These are phyloP conservation scores for Malurus alboscapulatus DNA, from an alignment of 2,113 vertebrate genomes.

Conservation along the genomic window DNA sequence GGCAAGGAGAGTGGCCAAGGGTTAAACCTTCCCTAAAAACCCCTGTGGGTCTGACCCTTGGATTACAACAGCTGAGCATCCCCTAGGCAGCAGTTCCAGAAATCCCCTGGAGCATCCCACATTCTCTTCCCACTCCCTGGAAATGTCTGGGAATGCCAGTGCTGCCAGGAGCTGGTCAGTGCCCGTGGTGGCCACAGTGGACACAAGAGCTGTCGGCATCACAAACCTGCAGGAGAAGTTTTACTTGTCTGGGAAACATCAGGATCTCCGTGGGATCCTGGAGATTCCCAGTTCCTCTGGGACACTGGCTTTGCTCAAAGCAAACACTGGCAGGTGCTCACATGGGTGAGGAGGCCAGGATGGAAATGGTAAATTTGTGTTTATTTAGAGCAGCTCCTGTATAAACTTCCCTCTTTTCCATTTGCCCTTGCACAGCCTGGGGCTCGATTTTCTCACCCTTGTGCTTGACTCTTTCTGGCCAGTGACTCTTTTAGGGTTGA, in stretches of 20 bases:
- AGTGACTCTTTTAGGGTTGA: not conserved
- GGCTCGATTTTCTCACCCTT: not conserved
- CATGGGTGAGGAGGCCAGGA: not conserved
- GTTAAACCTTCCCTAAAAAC: not conserved
- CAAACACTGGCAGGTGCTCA: not conserved
- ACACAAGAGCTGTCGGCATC: not conserved
- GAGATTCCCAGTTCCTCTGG: not conserved
- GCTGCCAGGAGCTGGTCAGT: not conserved
- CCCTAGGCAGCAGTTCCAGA: not conserved
- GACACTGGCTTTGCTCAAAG: accelerated
- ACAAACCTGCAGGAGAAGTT: not conserved
- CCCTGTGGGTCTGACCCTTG: not conserved
- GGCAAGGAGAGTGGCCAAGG: accelerated
- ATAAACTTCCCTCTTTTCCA: not conserved
- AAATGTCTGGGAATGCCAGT: not conserved
- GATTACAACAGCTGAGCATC: not conserved
- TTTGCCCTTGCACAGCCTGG: accelerated
- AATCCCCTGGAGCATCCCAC: not conserved
- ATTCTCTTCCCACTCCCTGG: not conserved
- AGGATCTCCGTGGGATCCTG: not conserved
- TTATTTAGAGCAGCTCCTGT: not conserved
- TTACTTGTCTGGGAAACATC: not conserved
- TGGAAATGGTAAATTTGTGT: not conserved
- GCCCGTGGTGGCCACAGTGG: not conserved
- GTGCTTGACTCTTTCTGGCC: not conserved